phyloP scores from a whole-genome alignment of 2,113 vertebrate genomes.

The Cyanocitta stelleri region DNA sequence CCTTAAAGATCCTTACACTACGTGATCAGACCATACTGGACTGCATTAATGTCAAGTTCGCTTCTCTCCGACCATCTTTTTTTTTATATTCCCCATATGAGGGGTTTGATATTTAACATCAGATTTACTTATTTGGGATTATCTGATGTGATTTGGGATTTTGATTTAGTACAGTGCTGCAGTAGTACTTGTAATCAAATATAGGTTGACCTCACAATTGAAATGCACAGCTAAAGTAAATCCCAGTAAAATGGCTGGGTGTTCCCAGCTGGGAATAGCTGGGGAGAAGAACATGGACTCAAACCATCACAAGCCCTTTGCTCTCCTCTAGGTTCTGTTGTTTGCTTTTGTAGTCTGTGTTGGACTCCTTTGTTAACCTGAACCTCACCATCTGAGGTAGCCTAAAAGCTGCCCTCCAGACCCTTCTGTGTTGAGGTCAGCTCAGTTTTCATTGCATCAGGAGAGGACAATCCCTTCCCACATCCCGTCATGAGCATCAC shows the following conservation, averaged over 20 bases:
- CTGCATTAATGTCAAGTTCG: not conserved
- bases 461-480: not conserved
- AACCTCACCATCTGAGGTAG: not conserved
- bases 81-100: not conserved
- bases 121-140: not conserved
- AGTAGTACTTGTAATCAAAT: not conserved
- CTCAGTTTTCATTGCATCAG: not conserved
- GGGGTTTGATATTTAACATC: not conserved
- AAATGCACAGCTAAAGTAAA: not conserved
- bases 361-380: not conserved
- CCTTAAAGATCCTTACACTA: not conserved
- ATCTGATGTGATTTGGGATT: not conserved
- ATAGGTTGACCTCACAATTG: not conserved
- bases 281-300: not conserved
- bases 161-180: not conserved
- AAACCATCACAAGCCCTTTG: not conserved
- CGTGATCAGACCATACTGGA: not conserved
- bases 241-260: not conserved
- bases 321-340: not conserved
- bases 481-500: rapidly evolving
- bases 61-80: not conserved
- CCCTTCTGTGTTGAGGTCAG: not conserved
- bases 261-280: not conserved
- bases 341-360: not conserved
- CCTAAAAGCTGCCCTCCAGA: not conserved